Evolutionary conservation across 2,113 vertebrate species (phyloP).

Genomic region (Eulemur rufifrons): DNA sequence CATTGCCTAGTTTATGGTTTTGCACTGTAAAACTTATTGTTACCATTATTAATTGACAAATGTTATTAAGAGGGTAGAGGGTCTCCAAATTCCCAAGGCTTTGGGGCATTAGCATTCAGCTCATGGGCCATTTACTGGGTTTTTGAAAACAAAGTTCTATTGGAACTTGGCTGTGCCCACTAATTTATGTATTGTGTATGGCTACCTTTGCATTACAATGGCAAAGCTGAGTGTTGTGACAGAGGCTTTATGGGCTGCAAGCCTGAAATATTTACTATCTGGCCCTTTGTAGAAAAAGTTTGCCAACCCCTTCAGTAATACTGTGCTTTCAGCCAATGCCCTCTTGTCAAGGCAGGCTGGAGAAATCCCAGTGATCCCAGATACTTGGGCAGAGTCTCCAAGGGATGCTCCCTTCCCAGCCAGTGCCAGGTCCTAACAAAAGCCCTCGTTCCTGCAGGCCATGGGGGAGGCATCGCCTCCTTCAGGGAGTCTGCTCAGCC

Average conservation of each 20-base stretch:
- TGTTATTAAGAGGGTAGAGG: neutral
- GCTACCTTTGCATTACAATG: neutral
- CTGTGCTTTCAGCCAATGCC: neutral
- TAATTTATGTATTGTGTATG: neutral
- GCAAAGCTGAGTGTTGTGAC: neutral
- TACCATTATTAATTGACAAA: neutral
- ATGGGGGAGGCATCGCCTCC: neutral
- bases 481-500: neutral
- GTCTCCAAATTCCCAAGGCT: neutral
- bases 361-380: neutral
- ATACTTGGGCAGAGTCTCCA: neutral
- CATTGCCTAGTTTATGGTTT: neutral
- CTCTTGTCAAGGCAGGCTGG: neutral
- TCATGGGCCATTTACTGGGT: neutral
- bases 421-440: neutral
- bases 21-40: neutral
- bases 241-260: neutral
- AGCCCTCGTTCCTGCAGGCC: neutral
- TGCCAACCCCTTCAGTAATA: neutral
- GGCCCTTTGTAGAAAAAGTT: neutral
- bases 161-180: neutral
- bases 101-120: neutral
- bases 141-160: neutral
- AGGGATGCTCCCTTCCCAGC: neutral
- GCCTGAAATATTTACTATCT: neutral